These are phyloP conservation scores for Tapirus indicus DNA, from an alignment of 2,797 vertebrate genomes.

Conservation along the genomic window DNA sequence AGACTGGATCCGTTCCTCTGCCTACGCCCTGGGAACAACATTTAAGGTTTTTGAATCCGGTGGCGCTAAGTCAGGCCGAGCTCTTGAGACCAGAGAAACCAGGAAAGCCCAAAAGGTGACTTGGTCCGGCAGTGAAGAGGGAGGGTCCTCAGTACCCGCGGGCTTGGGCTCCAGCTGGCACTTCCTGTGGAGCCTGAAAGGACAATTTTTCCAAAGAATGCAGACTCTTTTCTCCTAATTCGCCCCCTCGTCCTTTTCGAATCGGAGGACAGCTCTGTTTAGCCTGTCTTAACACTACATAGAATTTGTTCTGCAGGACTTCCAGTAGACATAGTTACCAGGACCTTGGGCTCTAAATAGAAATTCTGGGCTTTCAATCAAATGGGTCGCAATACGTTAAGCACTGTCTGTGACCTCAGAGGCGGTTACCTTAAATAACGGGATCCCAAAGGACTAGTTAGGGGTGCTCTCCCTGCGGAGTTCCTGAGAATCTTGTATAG, in stretches of 20 bases:
- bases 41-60: not conserved
- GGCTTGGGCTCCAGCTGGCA: not conserved
- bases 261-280: not conserved
- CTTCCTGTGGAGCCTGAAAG: not conserved
- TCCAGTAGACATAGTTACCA: not conserved
- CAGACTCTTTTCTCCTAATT: not conserved
- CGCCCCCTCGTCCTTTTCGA: not conserved
- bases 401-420: not conserved
- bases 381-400: not conserved
- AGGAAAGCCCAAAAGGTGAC: rapidly evolving
- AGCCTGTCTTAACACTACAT: not conserved
- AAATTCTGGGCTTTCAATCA: not conserved
- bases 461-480: not conserved
- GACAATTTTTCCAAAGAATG: not conserved
- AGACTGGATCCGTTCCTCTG: not conserved
- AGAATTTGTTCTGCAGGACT: not conserved
- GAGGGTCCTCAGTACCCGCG: not conserved
- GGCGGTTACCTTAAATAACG: not conserved
- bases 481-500: not conserved
- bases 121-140: rapidly evolving
- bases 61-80: not conserved
- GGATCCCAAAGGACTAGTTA: not conserved
- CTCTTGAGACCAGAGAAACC: rapidly evolving
- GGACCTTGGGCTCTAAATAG: not conserved
- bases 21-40: not conserved